Base-by-base conservation (phyloP, 2,888 invertebrate genomes). In the Drosophila ustulata region DNA sequence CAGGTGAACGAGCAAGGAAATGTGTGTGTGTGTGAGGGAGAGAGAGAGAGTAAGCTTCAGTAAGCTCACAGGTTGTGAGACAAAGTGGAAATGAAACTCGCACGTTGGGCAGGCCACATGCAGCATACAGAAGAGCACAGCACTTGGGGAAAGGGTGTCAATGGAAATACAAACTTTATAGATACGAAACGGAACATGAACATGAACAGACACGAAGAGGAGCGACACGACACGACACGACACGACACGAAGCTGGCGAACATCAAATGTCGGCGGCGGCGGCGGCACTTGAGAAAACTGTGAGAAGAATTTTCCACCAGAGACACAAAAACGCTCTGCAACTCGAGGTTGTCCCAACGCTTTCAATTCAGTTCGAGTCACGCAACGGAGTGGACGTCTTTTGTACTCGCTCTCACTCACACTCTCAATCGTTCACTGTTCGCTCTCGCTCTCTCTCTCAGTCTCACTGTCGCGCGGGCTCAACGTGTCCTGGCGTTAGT, bases 341-440 rank as follows among this genome's bases (percentile, higher is more conserved):
- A 23, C 49, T 47, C 45, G 58, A 63, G 66, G 76, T 43, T 65
- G 77, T 71, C 61, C 61, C 69, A 68, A 57, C 72, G 39, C 75
- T 88, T 84, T 88, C 82, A 91, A 90, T 90, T 76, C 84, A 91
- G 91, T 90, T 90, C 84, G 83, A 90, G 89, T 80, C 82, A 85
- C 75, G 74, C 73, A 76, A 74, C 88, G 80, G 66, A 82, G 89
- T 85, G 89, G 85, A 85, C 84, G 89, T 78, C 52, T 67, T 61
- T 30, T 34, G 13, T 37, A 47, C 26, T 57, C 56, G 59, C 32
- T 8, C 30, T 32, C 51, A 41, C 39, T 8, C 30, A 26, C 51
- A 41, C 39, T 30, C 51, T 32, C 39, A 30, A 6, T 8, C 50
- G n/a, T n/a, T n/a, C 37, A n/a, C 37, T 34, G 43, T 13, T 53